Conservation (phyloP, 1,140 invertebrate genomes). For the Holcopasites calliopsidis region DNA sequence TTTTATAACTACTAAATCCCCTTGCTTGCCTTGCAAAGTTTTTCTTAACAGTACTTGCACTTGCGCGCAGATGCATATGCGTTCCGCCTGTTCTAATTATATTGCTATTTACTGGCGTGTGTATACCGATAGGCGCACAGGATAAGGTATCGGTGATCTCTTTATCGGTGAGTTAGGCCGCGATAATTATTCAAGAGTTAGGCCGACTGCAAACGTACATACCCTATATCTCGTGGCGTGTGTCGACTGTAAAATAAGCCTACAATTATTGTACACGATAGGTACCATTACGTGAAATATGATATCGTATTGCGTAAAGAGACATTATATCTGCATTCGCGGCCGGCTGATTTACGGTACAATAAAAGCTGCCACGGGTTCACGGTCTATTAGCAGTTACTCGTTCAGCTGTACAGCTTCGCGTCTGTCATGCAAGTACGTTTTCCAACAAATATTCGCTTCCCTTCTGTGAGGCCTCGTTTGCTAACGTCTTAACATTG, state of each 20-base stretch:
- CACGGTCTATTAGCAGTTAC: constrained; percentile 56
- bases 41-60: no score
- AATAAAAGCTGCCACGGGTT: constrained; percentile 53
- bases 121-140: constrained; percentile 33
- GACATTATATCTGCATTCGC: constrained; percentile 63
- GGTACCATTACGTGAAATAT: constrained; percentile 58
- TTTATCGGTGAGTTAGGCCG: constrained; percentile 48
- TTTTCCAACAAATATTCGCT: constrained; percentile 5
- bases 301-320: constrained; percentile 58
- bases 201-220: constrained; percentile 26
- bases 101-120: constrained; percentile 26
- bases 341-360: constrained; percentile 62
- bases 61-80: no score
- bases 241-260: constrained; percentile 46
- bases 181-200: constrained; percentile 52
- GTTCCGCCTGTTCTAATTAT: constrained; percentile 31
- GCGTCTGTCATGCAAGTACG: constrained; percentile 21
- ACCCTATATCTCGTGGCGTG: constrained; percentile 15
- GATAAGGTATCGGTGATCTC: constrained; percentile 51
- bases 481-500: background rate
- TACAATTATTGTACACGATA: constrained; percentile 54
- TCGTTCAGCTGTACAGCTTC: constrained; percentile 38
- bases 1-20: no score
- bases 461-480: background rate
- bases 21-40: no score